phyloP scores from a whole-genome alignment of 2,888 invertebrate species.

The Metellina segmentata region DNA sequence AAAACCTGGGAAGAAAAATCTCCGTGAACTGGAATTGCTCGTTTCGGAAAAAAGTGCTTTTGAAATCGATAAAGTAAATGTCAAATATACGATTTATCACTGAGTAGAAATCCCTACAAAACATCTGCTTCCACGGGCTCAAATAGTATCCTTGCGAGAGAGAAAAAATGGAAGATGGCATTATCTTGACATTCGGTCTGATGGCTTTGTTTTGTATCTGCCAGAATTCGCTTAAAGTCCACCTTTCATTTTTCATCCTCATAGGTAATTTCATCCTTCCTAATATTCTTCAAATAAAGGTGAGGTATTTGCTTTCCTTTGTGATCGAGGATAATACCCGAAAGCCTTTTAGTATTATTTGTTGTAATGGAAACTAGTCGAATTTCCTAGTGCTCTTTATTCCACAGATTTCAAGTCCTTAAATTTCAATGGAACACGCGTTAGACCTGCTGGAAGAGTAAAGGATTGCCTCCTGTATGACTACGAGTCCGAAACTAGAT shows the following conservation, averaged over 20 bases:
- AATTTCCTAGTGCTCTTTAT: not conserved
- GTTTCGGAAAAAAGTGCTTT: slow-evolving; percentile 6
- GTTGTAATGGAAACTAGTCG: not conserved
- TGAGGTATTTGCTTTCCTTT: not conserved
- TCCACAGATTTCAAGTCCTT: not conserved
- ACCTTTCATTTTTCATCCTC: not conserved
- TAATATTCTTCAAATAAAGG: slow-evolving; percentile 1
- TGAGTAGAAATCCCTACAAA: slow-evolving; percentile 7
- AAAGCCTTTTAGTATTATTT: not conserved
- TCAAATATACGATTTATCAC: slow-evolving; percentile 14
- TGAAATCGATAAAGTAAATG: slow-evolving; percentile 6
- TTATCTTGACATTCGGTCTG: slow-evolving; percentile 1
- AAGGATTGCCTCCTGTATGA: too few species aligned
- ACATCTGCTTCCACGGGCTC: slow-evolving; percentile 14
- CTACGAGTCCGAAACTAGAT: too few species aligned
- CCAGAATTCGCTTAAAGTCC: not conserved
- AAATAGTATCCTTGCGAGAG: not conserved
- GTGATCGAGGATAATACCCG: not conserved
- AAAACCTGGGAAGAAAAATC: not conserved
- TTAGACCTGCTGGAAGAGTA: too few species aligned
- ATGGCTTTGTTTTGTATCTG: slow-evolving; percentile 1
- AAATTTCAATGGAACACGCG: not conserved
- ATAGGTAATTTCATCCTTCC: not conserved
- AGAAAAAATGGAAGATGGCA: not conserved
- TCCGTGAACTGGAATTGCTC: not conserved